These are phyloP conservation scores for Elysia crispata DNA, from an alignment of 2,888 invertebrate genomes.

Conservation along the genomic window DNA sequence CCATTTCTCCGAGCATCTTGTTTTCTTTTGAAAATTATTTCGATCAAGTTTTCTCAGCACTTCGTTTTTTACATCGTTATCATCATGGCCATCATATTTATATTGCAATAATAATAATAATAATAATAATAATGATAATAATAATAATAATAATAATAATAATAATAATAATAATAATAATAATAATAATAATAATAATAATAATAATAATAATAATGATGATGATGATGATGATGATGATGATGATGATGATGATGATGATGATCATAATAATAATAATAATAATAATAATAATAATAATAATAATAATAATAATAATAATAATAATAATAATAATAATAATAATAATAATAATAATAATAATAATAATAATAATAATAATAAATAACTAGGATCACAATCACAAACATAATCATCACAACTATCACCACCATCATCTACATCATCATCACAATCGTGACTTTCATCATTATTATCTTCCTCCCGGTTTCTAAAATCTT, in stretches of 20 bases:
- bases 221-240: constrained; percentile 29
- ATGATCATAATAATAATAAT: not conserved
- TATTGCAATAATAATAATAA: not conserved
- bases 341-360: not conserved
- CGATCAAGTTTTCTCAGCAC: too few species aligned
- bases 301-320: too few species aligned
- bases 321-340: not conserved
- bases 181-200: constrained; percentile 23
- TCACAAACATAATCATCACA: too few species aligned
- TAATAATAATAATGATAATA: constrained; percentile 35
- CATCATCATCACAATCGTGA: too few species aligned
- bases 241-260: constrained; percentile 31
- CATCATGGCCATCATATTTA: constrained; percentile 2
- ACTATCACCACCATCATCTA: too few species aligned
- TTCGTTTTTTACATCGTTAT: too few species aligned
- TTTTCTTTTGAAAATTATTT: too few species aligned
- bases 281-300: not conserved
- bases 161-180: constrained; percentile 37
- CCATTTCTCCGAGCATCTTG: too few species aligned
- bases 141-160: constrained; percentile 33
- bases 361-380: not conserved
- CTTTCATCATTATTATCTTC: too few species aligned
- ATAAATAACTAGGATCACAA: not conserved
- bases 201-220: constrained; percentile 23
- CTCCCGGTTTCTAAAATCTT: too few species aligned